These are phyloP conservation scores for Agapornis roseicollis DNA, from an alignment of 2,113 vertebrate genomes.

Conservation along the genomic window DNA sequence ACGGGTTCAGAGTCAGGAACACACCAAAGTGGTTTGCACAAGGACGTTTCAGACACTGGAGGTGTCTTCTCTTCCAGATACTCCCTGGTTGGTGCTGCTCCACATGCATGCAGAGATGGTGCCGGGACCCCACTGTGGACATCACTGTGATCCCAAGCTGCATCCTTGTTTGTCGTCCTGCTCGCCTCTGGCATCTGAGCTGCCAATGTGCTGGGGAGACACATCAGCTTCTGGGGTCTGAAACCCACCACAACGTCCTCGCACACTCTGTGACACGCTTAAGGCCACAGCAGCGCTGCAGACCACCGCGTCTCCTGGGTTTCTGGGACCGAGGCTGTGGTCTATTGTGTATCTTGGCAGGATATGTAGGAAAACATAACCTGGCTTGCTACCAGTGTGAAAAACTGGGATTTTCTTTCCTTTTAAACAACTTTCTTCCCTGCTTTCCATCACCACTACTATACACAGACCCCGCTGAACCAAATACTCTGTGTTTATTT, in stretches of 20 bases:
- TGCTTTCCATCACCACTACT: conserved; percentile 6
- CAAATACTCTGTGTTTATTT: not conserved
- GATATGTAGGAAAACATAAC: not conserved
- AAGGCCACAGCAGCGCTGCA: not conserved
- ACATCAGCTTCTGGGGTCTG: not conserved
- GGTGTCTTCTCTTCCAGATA: too few relatives aligned
- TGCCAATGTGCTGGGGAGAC: not conserved
- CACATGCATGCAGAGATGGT: not conserved
- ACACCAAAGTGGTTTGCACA: not conserved
- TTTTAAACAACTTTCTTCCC: not conserved
- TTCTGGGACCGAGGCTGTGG: not conserved
- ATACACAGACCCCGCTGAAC: not conserved
- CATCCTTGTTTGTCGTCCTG: not conserved
- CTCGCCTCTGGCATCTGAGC: not conserved
- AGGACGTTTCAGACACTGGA: not conserved
- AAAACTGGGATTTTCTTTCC: not conserved
- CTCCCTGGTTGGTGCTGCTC: not conserved
- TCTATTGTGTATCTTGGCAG: conserved; percentile 27
- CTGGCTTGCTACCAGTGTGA: conserved; percentile 9
- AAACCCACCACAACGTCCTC: not conserved
- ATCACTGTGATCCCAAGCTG: not conserved
- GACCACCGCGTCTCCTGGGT: not conserved
- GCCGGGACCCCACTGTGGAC: not conserved
- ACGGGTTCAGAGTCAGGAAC: not conserved
- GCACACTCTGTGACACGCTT: not conserved